These are phyloP conservation scores for Eupithecia pulchellata DNA, from an alignment of 2,888 invertebrate genomes.

Conservation along the genomic window DNA sequence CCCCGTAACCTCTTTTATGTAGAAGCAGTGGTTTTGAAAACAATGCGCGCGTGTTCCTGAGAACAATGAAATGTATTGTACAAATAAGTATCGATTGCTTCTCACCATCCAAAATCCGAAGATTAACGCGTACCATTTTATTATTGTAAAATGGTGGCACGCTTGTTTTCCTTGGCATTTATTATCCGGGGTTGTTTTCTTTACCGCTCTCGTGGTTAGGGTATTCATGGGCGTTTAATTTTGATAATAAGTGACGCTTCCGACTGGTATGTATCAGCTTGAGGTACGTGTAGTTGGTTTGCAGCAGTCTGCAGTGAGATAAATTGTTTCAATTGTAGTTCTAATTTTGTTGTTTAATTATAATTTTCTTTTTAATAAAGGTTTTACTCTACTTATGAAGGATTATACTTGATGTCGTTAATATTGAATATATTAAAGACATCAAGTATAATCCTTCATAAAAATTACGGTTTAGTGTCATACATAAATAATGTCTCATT, in stretches of 20 bases:
- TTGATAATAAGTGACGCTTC: no score
- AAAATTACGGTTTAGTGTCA: neutral
- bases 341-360: no score
- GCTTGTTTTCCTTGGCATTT: neutral
- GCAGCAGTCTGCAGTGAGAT: no score
- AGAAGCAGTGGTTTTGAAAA: slow-evolving; percentile 72
- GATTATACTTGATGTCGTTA: no score
- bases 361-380: no score
- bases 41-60: slow-evolving; percentile 62
- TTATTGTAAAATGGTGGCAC: neutral
- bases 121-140: neutral
- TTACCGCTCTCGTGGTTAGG: no score
- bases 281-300: no score
- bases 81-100: slow-evolving; percentile 44
- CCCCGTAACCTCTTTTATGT: slow-evolving; percentile 63
- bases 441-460: neutral
- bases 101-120: neutral
- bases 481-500: slow-evolving; percentile 13
- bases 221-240: no score
- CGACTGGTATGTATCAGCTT: no score
- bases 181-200: neutral
- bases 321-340: no score
- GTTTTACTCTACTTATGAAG: no score
- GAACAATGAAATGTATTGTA: slow-evolving; percentile 55
- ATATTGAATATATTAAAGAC: neutral